Percentiles rank a stretch among this genome's conserved stretches.
Conservation (phyloP, 2,797 vertebrate genomes). For the Oreochromis mossambicus region DNA sequence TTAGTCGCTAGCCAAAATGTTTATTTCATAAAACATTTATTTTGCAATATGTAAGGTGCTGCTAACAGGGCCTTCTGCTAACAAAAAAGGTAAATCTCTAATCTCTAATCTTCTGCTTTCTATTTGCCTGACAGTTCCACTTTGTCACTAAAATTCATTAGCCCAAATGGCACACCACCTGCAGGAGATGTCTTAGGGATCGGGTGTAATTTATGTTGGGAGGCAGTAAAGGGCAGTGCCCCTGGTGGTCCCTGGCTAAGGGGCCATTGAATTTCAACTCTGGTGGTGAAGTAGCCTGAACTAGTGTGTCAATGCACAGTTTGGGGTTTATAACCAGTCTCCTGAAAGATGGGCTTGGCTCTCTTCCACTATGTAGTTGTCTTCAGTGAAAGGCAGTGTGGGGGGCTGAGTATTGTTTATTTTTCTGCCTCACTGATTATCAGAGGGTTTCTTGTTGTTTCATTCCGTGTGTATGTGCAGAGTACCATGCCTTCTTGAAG, state of each 20-base stretch:
- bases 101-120: background rate
- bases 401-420: background rate
- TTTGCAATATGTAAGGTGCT: accelerated
- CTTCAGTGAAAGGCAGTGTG: accelerated
- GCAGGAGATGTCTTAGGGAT: accelerated
- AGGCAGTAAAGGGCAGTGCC: accelerated
- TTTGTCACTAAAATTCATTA: accelerated
- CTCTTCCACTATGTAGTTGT: background rate
- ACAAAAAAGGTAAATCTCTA: background rate
- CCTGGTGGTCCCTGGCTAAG: accelerated
- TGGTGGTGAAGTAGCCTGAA: background rate
- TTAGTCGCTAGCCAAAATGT: accelerated
- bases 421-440: background rate
- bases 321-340: background rate
- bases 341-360: background rate
- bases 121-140: background rate
- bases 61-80: accelerated
- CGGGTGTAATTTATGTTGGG: background rate
- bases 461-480: accelerated
- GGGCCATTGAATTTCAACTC: background rate
- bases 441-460: background rate
- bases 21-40: background rate
- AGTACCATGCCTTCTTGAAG: too few species aligned
- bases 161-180: background rate
- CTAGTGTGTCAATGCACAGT: accelerated